Conservation (phyloP, 2,113 vertebrate genomes). For the Platysteira castanea region DNA sequence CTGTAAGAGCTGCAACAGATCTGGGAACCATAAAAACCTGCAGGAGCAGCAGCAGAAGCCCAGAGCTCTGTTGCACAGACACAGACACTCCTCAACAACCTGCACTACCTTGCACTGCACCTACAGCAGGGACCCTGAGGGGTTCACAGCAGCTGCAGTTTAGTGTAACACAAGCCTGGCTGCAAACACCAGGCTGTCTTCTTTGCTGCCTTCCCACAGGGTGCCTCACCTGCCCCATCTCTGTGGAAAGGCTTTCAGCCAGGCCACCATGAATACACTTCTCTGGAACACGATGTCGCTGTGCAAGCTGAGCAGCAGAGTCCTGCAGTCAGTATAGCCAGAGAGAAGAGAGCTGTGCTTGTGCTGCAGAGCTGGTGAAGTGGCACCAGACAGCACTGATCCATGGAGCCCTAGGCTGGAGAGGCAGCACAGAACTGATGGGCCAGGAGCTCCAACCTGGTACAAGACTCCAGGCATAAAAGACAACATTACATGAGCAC, state of each 20-base stretch:
- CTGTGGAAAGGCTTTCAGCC: neutral
- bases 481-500: neutral
- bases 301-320: neutral
- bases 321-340: neutral
- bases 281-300: neutral
- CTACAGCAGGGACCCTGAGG: neutral
- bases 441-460: neutral
- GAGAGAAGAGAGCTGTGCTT: neutral
- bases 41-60: neutral
- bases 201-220: neutral
- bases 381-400: neutral
- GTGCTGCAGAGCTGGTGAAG: neutral
- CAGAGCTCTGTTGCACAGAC: neutral
- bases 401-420: accelerated
- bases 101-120: neutral
- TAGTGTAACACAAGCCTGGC: neutral
- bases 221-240: neutral
- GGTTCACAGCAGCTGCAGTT: neutral
- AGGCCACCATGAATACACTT: neutral
- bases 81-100: neutral
- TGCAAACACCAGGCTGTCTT: neutral
- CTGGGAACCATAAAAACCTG: neutral
- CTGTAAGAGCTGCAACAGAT: neutral
- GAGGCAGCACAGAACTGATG: neutral
- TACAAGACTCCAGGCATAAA: neutral